These are phyloP conservation scores for Catharus bicknelli DNA, from an alignment of 2,113 vertebrate species.

Conservation along the genomic window DNA sequence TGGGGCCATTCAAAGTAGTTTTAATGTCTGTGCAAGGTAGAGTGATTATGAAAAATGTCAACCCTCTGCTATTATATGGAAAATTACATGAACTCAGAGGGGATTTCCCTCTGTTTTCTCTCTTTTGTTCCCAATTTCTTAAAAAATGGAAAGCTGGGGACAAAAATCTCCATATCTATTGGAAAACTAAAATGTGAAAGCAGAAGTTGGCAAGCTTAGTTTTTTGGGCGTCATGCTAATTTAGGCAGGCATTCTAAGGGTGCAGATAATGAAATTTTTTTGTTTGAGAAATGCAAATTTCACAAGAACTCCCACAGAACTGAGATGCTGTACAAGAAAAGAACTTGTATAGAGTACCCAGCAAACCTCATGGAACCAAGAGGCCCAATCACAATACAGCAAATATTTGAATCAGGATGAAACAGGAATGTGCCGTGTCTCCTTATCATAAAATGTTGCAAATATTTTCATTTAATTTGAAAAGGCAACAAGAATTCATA, in stretches of 20 bases:
- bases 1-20: background rate
- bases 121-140: background rate
- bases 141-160: background rate
- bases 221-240: background rate
- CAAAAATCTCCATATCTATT: background rate
- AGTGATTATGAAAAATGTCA: background rate
- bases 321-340: background rate
- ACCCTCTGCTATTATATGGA: background rate
- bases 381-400: background rate
- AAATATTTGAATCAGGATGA: background rate
- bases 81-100: background rate
- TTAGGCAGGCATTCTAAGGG: background rate
- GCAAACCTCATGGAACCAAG: background rate
- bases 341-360: background rate
- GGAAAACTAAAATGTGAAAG: background rate
- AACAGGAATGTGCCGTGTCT: background rate
- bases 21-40: background rate
- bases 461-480: background rate
- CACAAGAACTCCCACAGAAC: background rate
- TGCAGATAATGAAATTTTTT: background rate
- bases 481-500: background rate
- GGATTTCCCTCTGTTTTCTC: background rate
- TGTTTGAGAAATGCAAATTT: background rate
- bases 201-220: background rate
- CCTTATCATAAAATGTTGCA: background rate